These are phyloP conservation scores for Atrichornis clamosus DNA, from an alignment of 2,113 vertebrate species.

Conservation along the genomic window DNA sequence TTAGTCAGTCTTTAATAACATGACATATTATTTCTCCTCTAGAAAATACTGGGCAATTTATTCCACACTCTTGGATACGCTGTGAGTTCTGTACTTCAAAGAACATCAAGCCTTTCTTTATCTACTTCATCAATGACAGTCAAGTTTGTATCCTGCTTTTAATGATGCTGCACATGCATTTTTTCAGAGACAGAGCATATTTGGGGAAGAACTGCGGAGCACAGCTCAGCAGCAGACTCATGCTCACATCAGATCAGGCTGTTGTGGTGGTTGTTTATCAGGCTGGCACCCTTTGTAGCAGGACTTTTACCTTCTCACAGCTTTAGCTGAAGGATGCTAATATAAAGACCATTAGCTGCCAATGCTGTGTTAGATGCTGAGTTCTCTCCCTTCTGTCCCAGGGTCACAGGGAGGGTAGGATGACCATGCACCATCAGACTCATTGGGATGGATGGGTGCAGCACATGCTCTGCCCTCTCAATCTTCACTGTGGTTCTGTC, in stretches of 20 bases:
- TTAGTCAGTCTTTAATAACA: neutral
- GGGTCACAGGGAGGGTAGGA: neutral
- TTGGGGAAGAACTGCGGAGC: neutral
- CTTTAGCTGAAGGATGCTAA: neutral
- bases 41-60: neutral
- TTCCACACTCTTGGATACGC: neutral
- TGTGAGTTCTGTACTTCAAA: constrained; percentile 18
- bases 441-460: neutral
- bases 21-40: neutral
- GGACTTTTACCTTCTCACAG: neutral
- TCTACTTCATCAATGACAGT: neutral
- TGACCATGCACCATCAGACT: neutral
- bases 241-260: neutral
- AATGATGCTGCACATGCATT: neutral
- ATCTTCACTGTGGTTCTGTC: accelerated
- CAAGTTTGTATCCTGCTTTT: neutral
- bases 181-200: neutral
- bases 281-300: neutral
- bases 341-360: neutral
- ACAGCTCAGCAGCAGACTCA: neutral
- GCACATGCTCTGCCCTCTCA: neutral
- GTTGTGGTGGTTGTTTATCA: neutral
- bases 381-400: neutral
- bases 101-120: neutral
- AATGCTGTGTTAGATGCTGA: neutral